A percentile compares a stretch with the other conserved stretches of the same genome.
These are phyloP conservation scores for Albula glossodonta DNA, from an alignment of 2,113 vertebrate species.

Conservation along the genomic window DNA sequence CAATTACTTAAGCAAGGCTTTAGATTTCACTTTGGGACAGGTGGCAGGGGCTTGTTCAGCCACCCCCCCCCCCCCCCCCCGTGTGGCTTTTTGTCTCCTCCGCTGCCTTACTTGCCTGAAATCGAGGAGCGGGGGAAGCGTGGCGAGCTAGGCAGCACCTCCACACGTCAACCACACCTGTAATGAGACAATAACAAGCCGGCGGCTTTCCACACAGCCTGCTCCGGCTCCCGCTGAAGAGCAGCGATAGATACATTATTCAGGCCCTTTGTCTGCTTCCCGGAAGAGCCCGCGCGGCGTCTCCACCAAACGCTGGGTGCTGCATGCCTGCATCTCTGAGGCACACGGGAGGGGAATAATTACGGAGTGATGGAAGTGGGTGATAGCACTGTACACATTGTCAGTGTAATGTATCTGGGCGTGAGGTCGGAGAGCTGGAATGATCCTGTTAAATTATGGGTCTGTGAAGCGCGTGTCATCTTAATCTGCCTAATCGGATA, in stretches of 20 bases:
- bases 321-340: slow-evolving; percentile 4
- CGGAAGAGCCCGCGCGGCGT: slow-evolving; percentile 35
- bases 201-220: slow-evolving; percentile 50
- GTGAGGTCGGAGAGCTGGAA: slow-evolving; percentile 30
- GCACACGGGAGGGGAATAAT: slow-evolving; percentile 34
- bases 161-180: slow-evolving; percentile 66
- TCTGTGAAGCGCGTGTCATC: slow-evolving; percentile 32
- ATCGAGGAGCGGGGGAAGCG: slow-evolving; percentile 46
- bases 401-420: slow-evolving; percentile 31
- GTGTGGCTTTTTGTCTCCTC: background rate
- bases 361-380: slow-evolving; percentile 21
- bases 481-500: slow-evolving; percentile 42
- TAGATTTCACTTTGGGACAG: slow-evolving; percentile 67
- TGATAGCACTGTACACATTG: slow-evolving; percentile 20
- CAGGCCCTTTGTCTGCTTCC: slow-evolving; percentile 60
- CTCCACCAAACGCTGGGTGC: background rate
- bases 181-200: slow-evolving; percentile 69
- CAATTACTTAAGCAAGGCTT: slow-evolving; percentile 68
- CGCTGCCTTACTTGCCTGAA: slow-evolving; percentile 29
- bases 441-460: slow-evolving; percentile 34
- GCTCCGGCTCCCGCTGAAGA: slow-evolving; percentile 44
- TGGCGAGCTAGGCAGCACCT: slow-evolving; percentile 52
- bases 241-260: slow-evolving; percentile 64
- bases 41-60: slow-evolving; percentile 36
- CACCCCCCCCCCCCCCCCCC: too few species aligned